Base-by-base conservation (phyloP, 2,888 invertebrate species). In the Camptogramma bilineatum region DNA sequence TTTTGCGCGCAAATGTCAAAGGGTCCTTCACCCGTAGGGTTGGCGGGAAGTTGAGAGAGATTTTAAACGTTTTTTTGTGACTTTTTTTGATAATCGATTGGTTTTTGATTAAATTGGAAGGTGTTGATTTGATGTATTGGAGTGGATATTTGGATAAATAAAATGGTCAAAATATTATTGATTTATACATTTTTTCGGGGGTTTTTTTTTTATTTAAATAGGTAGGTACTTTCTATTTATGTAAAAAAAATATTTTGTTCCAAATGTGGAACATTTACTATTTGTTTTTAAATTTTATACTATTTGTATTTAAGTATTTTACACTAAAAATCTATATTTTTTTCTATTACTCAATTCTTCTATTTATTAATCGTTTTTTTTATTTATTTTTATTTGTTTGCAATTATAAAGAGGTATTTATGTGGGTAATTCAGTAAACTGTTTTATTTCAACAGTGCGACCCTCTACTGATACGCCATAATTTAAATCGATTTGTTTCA, bases 1-100 rank as follows among this genome's bases (percentile, higher is more conserved):
- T 34, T 82, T 83, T 79, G 73, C 78, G 72, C 63, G 70, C 72
- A 71, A 78, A 84, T 82, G 83, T 77, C 84, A 81, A 61, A 52
- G 61, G 79, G 76, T 78, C 76, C 62, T 77, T 79, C 67, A 82
- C 81, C 83, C 70, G 9, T n/a, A 63, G 68, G 61, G 62, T 46
- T 61, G 61, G 44, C 55, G 44, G 54, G 42, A 58, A 8, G 13
- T 10, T 52, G 16, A 19, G 34, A 53, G 18, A 47, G 44, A 44
- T 42, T 42, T 42, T 42, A 2, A 24, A 13, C 1, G 13, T 19
- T 28, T 53, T n/a, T 46, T 24, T 42, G 19, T 31, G 1, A 24
- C 28, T 31, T 52, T 52, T 18, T 52, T 52, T 34, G 2, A 18
- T 34, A 34, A 44, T 8, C 13, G 34, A 39, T 39, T 39, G 34